Conservation (phyloP, 1,140 invertebrate genomes). For the Frieseomelitta varia region DNA sequence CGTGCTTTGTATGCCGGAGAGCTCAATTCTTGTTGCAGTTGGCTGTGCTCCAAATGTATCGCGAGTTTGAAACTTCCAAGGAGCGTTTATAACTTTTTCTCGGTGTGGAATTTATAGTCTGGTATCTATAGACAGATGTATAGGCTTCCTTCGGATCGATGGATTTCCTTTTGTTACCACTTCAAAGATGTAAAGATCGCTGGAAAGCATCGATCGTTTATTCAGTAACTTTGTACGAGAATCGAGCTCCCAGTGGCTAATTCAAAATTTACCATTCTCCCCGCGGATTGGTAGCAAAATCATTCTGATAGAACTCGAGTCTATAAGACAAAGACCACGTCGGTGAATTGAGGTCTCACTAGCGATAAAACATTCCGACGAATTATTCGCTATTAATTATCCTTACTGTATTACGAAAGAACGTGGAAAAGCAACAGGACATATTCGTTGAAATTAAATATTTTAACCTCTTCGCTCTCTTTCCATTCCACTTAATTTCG, state of each 20-base stretch:
- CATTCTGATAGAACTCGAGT: not conserved
- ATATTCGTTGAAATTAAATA: too few species aligned
- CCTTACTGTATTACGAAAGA: rapidly evolving
- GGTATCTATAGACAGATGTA: not conserved
- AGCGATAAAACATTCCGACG: not conserved
- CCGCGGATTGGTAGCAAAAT: not conserved
- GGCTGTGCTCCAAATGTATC: not conserved
- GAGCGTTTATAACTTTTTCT: not conserved
- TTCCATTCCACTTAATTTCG: not conserved
- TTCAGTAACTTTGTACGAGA: not conserved
- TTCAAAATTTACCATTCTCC: not conserved
- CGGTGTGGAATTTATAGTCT: not conserved
- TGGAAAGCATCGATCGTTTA: not conserved
- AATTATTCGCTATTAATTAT: too few species aligned
- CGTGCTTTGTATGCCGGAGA: not conserved
- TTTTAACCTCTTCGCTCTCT: too few species aligned
- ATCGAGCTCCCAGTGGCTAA: not conserved
- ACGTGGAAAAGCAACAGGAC: not conserved
- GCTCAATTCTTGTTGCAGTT: not conserved
- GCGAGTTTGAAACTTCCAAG: not conserved
- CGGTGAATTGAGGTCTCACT: not conserved
- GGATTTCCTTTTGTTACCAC: too few species aligned
- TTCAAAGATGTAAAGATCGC: not conserved
- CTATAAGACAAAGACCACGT: too few species aligned
- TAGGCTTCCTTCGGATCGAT: not conserved